These are phyloP conservation scores for Hypomecis punctinalis DNA, from an alignment of 2,888 invertebrate genomes.

Conservation along the genomic window DNA sequence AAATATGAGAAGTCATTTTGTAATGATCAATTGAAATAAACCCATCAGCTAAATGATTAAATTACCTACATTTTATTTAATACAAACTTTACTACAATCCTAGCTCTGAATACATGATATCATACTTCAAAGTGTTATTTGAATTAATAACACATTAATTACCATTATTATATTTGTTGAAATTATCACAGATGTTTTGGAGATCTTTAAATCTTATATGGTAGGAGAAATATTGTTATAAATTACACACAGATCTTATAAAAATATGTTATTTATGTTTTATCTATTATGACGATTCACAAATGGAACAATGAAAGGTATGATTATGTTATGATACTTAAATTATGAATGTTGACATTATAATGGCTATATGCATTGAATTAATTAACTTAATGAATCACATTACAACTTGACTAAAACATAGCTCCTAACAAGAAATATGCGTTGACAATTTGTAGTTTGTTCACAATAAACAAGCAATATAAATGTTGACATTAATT, in stretches of 20 bases:
- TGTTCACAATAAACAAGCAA: background rate
- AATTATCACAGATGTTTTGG: slow-evolving; percentile 84
- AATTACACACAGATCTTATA: slow-evolving; percentile 54
- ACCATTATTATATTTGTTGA: slow-evolving; percentile 77
- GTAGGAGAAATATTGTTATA: slow-evolving; percentile 72
- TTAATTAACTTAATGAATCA: slow-evolving; percentile 22
- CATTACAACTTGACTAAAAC: slow-evolving; percentile 20
- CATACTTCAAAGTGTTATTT: slow-evolving; percentile 39
- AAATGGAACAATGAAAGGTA: slow-evolving; percentile 36
- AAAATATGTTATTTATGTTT: slow-evolving; percentile 55
- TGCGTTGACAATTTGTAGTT: slow-evolving; percentile 8
- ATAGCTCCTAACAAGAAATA: background rate
- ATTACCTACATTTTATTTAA: slow-evolving; percentile 36
- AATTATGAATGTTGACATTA: slow-evolving; percentile 21
- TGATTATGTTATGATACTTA: slow-evolving; percentile 27
- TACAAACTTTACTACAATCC: slow-evolving; percentile 39
- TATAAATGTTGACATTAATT: background rate
- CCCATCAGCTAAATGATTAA: slow-evolving; percentile 21
- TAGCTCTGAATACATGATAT: slow-evolving; percentile 38
- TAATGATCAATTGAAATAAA: slow-evolving; percentile 22
- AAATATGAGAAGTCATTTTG: slow-evolving; percentile 17
- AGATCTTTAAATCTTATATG: slow-evolving; percentile 81
- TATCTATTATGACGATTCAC: slow-evolving; percentile 56
- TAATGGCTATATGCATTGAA: slow-evolving; percentile 16
- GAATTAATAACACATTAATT: slow-evolving; percentile 77